Evolutionary conservation across 2,888 invertebrate species (phyloP), one percentile per base, ranked within the genome.

Genomic region (Morpho achilles): DNA sequence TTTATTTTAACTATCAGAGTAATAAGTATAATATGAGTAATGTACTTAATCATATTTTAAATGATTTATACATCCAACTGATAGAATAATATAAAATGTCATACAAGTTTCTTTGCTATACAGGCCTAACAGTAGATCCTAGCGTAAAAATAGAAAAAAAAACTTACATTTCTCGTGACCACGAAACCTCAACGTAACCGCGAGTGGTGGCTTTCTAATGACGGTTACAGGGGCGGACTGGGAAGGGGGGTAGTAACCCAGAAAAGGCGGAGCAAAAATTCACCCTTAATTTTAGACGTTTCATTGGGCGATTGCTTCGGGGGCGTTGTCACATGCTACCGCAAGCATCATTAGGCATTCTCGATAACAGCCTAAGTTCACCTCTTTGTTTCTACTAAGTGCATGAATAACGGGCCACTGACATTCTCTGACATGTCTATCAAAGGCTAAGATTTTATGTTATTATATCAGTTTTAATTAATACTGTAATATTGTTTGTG

Each of bases 181-280:
- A 49, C 62, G 49, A 57, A 56, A 56, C 56, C 56, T 60, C 53
- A 60, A 55, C 57, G 53, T 47, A 49, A 61, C 63, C 58, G 52
- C 56, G 57, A 67, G 67, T 72, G 66, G 65, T 69, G 64, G 60
- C 68, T 62, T 43, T 59, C 58, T 60, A 66, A 65, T 63, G 65
- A 60, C 53, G 61, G 66, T 57, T 64, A 57, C 66, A 61, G 67
- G 75, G 77, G 74, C 75, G 71, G 73, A 61, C 56, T 59, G 59
- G 58, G 63, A 60, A 62, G 52, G 57, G 61, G 61, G 60, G 70
- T 71, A 74, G 76, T 74, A 67, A 72, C 73, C 48, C 55, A 56
- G 42, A 64, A 63, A 50, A 68, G 82, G 81, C 80, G 82, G 80
- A 67, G 77, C 79, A 57, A 68, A 16, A 59, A 62, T 67, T 66